Base-by-base conservation (phyloP, 2,888 invertebrate genomes). In the Gisinianus flammeolus region DNA sequence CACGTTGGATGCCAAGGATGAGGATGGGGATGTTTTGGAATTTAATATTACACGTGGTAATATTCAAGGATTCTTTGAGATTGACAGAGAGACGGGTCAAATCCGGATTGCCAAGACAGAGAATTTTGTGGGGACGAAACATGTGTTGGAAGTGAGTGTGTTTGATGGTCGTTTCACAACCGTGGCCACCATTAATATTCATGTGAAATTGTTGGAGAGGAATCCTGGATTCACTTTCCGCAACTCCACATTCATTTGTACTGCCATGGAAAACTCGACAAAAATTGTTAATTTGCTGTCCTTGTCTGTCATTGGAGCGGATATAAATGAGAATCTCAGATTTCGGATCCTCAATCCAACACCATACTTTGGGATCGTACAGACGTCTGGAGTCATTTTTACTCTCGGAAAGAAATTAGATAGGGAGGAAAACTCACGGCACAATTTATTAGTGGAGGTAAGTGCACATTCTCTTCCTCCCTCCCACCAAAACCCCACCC, bases 31-130 rank as follows among this genome's bases (percentile, higher is more conserved):
- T 66, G 74, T 76, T 8, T 87, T 95, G 54, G 89, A 90, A 54
- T 97, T 93, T 87, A 93, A 93, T 85, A 91, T 97, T 79, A 91
- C 94, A 79, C 93, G 93, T 85, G 96, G 96, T 12, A 95, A 96
- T 87, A 89, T 90, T 81, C 90, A 88, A 56, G 90, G 91, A 74
- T 90, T 91, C 16, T 96, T 97, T 87, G 88, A 89, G 35, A 91
- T 97, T 77, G 90, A 94, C 85, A 86, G 91, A 0, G 87, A 88
- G 71, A 90, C 89, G 2, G 94, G 94, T 10, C 87, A 91, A 62
- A 89, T 95, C 68, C 91, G 91, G 6, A 91, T 93, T 5, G 85
- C 88, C 12, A 89, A 91, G 84, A 89, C 91, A 0, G 91, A 91
- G 16, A 89, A 89, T 76, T 89, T 93, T 85, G 90, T 90, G 81